Evolutionary conservation across 35 echinoderm and acorn worm genomes (phyloP).

Genomic region (Hemicentrotus pulcherrimus): DNA sequence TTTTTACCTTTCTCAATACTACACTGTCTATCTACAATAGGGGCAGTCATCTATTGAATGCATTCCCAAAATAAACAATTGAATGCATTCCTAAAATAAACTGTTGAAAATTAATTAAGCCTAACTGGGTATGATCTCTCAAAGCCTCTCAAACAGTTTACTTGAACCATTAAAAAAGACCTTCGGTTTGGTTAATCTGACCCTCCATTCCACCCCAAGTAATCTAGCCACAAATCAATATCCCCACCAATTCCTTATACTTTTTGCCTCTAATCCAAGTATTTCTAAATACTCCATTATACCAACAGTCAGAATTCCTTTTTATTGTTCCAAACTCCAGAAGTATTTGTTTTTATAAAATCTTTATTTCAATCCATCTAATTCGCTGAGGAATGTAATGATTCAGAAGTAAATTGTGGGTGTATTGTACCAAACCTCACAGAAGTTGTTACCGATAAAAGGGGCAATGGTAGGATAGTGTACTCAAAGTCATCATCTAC

Average conservation of each 20-base stretch:
- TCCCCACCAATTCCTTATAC: neutral
- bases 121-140: neutral
- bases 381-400: neutral
- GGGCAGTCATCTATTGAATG: neutral
- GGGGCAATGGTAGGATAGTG: too few relatives aligned
- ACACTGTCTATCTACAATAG: neutral
- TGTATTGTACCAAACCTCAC: too few relatives aligned
- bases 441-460: too few relatives aligned
- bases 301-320: neutral
- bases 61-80: constrained; percentile 5
- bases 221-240: neutral
- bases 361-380: neutral
- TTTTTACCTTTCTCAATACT: neutral
- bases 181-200: neutral
- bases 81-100: neutral
- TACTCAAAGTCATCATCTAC: too few relatives aligned
- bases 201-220: neutral
- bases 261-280: neutral
- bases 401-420: neutral
- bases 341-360: neutral
- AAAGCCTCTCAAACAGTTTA: neutral
- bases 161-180: neutral
- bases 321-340: neutral
- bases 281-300: neutral
- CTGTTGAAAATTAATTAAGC: constrained; percentile 19